Percentiles rank a stretch among this genome's conserved stretches.
These are phyloP conservation scores for Ophion ellenae DNA, from an alignment of 2,888 invertebrate species.

Conservation along the genomic window DNA sequence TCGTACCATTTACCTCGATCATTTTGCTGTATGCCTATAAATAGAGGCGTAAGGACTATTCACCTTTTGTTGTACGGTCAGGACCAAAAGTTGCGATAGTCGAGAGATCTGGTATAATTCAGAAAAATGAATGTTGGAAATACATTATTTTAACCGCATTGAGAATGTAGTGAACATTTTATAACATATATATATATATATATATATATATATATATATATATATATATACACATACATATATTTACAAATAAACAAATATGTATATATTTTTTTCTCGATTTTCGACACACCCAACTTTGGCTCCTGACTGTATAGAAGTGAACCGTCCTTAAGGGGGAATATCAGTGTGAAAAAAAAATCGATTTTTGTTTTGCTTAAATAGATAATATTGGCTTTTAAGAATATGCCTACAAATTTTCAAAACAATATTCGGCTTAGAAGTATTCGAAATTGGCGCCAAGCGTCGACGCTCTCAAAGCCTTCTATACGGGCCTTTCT, in stretches of 20 bases:
- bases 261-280: no score
- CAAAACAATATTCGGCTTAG: no score
- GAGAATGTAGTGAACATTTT: no score
- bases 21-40: conserved; percentile 78
- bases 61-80: not conserved
- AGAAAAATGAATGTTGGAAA: no score
- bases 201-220: no score
- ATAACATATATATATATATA: no score
- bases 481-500: no score
- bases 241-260: not conserved
- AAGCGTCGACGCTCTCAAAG: no score
- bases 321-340: not conserved
- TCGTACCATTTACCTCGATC: conserved; percentile 79
- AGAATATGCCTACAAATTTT: not conserved
- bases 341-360: no score
- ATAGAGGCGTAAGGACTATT: conserved; percentile 59
- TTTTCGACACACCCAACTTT: not conserved
- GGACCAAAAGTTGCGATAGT: not conserved
- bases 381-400: no score
- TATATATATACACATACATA: not conserved
- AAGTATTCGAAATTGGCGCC: no score
- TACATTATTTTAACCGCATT: not conserved
- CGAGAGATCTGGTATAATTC: not conserved
- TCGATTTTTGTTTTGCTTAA: no score
- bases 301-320: not conserved